These are phyloP conservation scores for Caenorhabditis sp. DNA, from an alignment of 2,888 invertebrate genomes.

Conservation along the genomic window DNA sequence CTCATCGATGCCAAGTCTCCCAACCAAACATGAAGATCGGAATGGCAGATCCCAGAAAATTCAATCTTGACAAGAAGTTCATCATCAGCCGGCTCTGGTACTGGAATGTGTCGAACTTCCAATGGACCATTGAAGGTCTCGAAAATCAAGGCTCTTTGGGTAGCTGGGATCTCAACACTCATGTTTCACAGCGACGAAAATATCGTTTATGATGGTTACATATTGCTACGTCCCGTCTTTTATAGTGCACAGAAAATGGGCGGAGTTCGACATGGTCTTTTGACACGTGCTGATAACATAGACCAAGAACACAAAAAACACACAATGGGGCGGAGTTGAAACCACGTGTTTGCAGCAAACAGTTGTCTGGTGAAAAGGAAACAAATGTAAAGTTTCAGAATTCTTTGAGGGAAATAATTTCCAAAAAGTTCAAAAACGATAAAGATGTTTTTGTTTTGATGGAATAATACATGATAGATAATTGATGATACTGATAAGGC, in stretches of 20 bases:
- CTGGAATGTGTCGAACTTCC: conserved; percentile 35
- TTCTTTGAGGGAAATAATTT: no score
- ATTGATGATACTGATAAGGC: no score
- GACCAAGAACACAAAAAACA: neutral
- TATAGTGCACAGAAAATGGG: neutral
- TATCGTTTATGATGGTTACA: neutral
- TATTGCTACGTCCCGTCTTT: neutral
- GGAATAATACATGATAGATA: no score
- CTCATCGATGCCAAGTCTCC: conserved; percentile 38
- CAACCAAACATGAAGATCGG: conserved; percentile 50
- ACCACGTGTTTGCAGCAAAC: neutral
- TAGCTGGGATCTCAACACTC: conserved; percentile 23
- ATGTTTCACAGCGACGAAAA: neutral
- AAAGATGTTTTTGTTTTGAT: no score
- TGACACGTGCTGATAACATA: neutral
- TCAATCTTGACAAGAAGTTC: conserved; percentile 47
- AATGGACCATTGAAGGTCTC: conserved; percentile 39
- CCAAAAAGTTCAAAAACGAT: no score
- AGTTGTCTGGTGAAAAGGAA: neutral
- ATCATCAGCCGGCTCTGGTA: conserved; percentile 44
- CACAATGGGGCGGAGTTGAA: neutral
- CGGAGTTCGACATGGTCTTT: neutral
- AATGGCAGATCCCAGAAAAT: conserved; percentile 54
- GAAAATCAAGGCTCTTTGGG: conserved; percentile 43
- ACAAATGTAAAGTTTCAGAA: no score